A percentile compares a stretch with the other conserved stretches of the same genome.
phyloP scores from a whole-genome alignment of 2,113 vertebrate species.

The Corydoras sp. region DNA sequence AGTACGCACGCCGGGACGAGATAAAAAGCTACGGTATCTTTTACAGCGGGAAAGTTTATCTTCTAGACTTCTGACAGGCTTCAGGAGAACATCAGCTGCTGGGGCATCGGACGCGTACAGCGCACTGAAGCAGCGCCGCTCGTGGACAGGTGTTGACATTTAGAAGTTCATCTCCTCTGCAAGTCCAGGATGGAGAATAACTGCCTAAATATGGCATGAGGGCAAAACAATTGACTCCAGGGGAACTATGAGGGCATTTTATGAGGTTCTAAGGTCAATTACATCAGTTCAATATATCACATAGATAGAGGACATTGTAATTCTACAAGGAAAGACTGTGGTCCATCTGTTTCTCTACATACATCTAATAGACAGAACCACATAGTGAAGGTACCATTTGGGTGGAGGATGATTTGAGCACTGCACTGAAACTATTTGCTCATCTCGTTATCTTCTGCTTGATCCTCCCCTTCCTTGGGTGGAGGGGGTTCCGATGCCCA shows the following conservation, averaged over 20 bases:
- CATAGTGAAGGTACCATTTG: no score
- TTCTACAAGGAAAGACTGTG: no score
- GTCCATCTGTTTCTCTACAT: no score
- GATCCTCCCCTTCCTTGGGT: no score
- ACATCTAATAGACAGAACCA: no score
- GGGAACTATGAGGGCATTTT: neutral
- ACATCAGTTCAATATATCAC: no score
- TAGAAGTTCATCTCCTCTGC: neutral
- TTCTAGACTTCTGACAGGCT: neutral
- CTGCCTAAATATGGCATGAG: conserved; percentile 10
- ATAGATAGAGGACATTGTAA: no score
- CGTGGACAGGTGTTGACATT: neutral
- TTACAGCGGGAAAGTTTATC: neutral
- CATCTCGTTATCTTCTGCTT: no score
- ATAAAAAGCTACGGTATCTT: conserved; percentile 10
- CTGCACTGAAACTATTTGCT: no score
- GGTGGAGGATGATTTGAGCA: no score
- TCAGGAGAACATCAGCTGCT: neutral
- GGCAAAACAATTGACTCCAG: neutral
- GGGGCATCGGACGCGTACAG: neutral
- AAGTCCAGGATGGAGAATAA: neutral
- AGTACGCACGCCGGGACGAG: neutral
- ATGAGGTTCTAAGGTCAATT: no score
- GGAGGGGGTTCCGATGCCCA: no score
- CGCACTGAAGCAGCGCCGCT: neutral